Percentiles rank a stretch among this genome's conserved stretches.
phyloP scores from a whole-genome alignment of 2,113 vertebrate genomes.

The Pyxicephalus adspersus region DNA sequence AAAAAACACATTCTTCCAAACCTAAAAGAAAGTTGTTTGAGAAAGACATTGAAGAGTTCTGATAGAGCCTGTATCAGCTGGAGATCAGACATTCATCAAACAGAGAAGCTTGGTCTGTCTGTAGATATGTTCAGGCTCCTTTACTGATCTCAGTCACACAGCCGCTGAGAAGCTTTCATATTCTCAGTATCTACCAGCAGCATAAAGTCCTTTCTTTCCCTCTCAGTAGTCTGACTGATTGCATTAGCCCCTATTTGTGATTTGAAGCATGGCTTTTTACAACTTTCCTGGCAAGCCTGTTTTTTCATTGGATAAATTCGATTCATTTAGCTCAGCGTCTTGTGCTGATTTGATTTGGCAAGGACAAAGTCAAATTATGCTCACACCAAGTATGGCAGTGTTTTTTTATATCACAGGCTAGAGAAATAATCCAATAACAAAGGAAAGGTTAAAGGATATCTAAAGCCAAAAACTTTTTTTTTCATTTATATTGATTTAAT shows the following conservation, averaged over 20 bases:
- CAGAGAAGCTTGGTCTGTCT: neutral
- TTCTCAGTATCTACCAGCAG: conserved; percentile 1
- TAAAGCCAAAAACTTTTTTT: no score
- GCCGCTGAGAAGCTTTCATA: neutral
- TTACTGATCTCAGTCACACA: neutral
- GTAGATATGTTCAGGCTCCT: conserved; percentile 1
- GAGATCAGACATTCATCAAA: conserved; percentile 7
- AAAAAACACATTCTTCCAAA: neutral
- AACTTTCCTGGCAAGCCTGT: conserved; percentile 19
- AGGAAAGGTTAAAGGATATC: no score
- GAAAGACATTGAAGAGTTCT: neutral
- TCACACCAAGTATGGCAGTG: neutral
- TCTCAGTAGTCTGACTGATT: conserved; percentile 28
- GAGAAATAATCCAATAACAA: neutral
- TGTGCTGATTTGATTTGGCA: conserved; percentile 15
- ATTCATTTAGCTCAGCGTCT: conserved; percentile 24
- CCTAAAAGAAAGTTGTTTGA: neutral
- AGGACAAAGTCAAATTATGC: conserved; percentile 2
- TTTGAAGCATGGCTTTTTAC: conserved; percentile 23
- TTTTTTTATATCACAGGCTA: neutral
- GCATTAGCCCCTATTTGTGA: conserved; percentile 28
- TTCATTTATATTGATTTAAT: no score
- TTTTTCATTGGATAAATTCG: conserved; percentile 32
- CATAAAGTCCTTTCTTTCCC: neutral
- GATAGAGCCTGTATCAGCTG: conserved; percentile 12